phyloP scores from a whole-genome alignment of 2,888 invertebrate genomes.

The Sylvicola cinctus region DNA sequence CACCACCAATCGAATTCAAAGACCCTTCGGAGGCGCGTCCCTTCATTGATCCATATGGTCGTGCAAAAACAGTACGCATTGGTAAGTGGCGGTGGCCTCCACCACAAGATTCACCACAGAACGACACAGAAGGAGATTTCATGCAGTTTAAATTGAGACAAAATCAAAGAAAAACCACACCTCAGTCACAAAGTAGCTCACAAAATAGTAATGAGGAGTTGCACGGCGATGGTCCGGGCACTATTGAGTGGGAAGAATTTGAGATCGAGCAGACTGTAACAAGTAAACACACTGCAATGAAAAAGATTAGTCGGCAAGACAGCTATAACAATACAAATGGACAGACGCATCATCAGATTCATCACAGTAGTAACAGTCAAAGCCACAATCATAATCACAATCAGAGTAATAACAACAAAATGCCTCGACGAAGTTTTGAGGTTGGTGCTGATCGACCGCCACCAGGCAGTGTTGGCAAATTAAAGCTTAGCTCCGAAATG shows the following conservation, averaged over 20 bases:
- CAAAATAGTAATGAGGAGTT: slow-evolving; percentile 14
- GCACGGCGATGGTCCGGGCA: slow-evolving; percentile 26
- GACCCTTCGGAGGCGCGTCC: slow-evolving; percentile 66
- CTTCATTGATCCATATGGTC: slow-evolving; percentile 75
- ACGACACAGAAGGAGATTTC: slow-evolving; percentile 55
- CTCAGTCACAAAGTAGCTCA: slow-evolving; percentile 30
- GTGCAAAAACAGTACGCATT: slow-evolving; percentile 86
- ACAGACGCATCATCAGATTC: slow-evolving; percentile 6
- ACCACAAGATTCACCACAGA: slow-evolving; percentile 47
- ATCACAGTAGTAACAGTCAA: slow-evolving; percentile 4
- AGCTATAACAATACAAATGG: slow-evolving; percentile 4
- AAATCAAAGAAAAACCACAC: slow-evolving; percentile 59
- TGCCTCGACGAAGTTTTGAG: slow-evolving; percentile 41
- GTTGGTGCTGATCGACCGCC: slow-evolving; percentile 63
- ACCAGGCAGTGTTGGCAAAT: slow-evolving; percentile 75
- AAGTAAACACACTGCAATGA: background rate
- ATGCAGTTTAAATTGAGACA: slow-evolving; percentile 77
- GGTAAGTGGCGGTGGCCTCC: slow-evolving; percentile 97
- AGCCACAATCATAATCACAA: background rate
- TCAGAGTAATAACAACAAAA: background rate
- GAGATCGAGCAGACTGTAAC: slow-evolving; percentile 40
- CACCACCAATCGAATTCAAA: slow-evolving; percentile 58
- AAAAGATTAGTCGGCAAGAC: slow-evolving; percentile 2
- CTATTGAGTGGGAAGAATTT: slow-evolving; percentile 71
- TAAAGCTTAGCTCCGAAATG: slow-evolving; percentile 83